Conservation (phyloP, 2,888 invertebrate genomes). For the Argyresthia albistria region DNA sequence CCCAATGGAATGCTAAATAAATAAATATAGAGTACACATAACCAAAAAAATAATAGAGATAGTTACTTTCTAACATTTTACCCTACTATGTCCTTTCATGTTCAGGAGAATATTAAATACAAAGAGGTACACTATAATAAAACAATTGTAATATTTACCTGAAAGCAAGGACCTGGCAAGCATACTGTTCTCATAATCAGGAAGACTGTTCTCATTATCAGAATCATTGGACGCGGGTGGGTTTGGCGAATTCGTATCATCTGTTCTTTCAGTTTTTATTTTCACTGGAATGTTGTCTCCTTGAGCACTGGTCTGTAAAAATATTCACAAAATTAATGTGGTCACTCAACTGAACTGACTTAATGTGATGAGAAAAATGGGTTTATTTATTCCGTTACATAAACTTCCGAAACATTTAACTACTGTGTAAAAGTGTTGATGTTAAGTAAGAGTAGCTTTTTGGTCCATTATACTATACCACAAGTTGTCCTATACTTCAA, state of each 20-base stretch:
- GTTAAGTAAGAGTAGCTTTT: no score
- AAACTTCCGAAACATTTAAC: no score
- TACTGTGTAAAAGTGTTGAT: no score
- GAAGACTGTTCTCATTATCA: conserved; percentile 61
- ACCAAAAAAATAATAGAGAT: background rate
- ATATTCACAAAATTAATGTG: background rate
- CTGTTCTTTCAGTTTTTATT: conserved; percentile 52
- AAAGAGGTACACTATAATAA: no score
- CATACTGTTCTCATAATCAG: conserved; percentile 69
- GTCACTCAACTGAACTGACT: no score
- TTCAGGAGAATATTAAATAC: no score
- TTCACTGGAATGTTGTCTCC: conserved; percentile 45
- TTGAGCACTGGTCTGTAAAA: conserved; percentile 28
- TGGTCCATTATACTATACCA: no score
- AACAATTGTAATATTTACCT: conserved; percentile 35
- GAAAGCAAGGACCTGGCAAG: conserved; percentile 64
- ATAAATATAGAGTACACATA: no score
- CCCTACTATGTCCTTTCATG: no score
- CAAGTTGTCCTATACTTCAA: no score
- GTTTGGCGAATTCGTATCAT: conserved; percentile 40
- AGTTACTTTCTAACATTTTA: background rate
- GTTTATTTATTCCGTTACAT: no score
- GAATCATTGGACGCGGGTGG: conserved; percentile 32
- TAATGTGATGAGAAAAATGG: no score
- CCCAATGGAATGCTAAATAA: background rate